Evolutionary conservation across 2,797 vertebrate species (phyloP).

Genomic region (Poeciliopsis paucimaculata): DNA sequence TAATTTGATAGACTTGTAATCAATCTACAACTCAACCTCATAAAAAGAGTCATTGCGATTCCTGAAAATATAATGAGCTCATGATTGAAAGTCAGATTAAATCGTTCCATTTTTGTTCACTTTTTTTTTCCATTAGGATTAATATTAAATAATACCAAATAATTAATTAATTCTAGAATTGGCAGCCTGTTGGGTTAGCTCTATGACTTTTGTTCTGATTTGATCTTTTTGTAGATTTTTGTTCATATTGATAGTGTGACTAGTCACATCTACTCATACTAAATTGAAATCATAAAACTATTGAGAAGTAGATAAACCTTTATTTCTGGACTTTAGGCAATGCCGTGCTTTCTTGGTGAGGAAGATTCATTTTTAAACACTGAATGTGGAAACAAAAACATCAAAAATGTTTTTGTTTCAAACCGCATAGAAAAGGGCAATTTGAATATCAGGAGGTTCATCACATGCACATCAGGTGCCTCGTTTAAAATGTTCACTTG

Average conservation of each 20-base stretch:
- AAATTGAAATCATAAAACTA: not conserved
- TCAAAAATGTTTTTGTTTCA: not conserved
- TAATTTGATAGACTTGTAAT: slow-evolving; percentile 26
- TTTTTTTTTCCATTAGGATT: not conserved
- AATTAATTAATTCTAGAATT: not conserved
- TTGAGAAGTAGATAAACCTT: not conserved
- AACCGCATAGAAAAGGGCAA: not conserved
- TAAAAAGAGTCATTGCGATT: slow-evolving; percentile 8
- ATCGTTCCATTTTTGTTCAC: not conserved
- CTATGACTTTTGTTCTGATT: not conserved
- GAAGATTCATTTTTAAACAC: not conserved
- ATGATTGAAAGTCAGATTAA: slow-evolving; percentile 8
- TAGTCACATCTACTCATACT: not conserved
- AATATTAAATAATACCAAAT: not conserved
- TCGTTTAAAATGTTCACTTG: no score
- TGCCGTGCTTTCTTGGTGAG: not conserved
- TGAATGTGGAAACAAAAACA: not conserved
- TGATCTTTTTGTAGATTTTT: not conserved
- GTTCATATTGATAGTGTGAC: not conserved
- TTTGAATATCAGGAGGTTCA: no score
- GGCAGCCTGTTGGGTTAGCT: not conserved
- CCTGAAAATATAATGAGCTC: slow-evolving; percentile 18
- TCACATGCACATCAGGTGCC: not conserved
- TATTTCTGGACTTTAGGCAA: not conserved
- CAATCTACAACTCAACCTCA: slow-evolving; percentile 29